Conservation (phyloP, 2,888 invertebrate genomes). For the Omphaloscelis lunosa region DNA sequence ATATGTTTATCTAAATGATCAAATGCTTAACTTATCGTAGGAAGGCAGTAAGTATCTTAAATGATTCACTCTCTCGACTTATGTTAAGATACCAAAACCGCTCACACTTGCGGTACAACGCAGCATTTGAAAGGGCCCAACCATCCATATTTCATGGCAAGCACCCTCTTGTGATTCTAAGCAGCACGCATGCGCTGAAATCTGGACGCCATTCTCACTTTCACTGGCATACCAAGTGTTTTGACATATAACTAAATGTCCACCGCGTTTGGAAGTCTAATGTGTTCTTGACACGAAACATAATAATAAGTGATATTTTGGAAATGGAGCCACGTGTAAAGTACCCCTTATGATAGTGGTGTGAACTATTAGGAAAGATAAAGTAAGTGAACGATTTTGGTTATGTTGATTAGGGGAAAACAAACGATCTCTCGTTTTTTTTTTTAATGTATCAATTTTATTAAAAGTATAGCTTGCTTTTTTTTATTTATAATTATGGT, state of each 20-base stretch:
- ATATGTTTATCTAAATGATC: not conserved
- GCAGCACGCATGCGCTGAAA: conserved; percentile 86
- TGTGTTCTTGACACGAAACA: conserved; percentile 89
- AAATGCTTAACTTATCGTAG: not conserved
- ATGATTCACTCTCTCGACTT: not conserved
- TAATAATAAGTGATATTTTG: conserved; percentile 74
- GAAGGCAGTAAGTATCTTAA: not conserved
- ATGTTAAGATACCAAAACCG: conserved; percentile 26
- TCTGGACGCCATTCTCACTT: conserved; percentile 87
- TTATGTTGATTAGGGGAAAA: conserved; percentile 67
- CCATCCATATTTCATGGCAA: conserved; percentile 72
- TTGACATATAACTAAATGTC: conserved; percentile 86
- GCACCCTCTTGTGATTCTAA: conserved; percentile 73
- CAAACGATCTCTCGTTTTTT: conserved; percentile 32
- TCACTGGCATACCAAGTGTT: conserved; percentile 85
- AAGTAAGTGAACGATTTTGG: conserved; percentile 77
- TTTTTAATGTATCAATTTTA: not conserved
- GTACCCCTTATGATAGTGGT: conserved; percentile 87
- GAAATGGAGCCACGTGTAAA: conserved; percentile 84
- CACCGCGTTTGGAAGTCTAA: conserved; percentile 80
- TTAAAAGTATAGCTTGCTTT: not conserved
- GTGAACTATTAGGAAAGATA: conserved; percentile 75
- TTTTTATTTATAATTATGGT: not conserved
- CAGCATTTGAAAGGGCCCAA: conserved; percentile 63
- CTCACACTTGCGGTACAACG: conserved; percentile 46